These are phyloP conservation scores for Parascotia fuliginaria DNA, from an alignment of 2,888 invertebrate genomes.

Conservation along the genomic window DNA sequence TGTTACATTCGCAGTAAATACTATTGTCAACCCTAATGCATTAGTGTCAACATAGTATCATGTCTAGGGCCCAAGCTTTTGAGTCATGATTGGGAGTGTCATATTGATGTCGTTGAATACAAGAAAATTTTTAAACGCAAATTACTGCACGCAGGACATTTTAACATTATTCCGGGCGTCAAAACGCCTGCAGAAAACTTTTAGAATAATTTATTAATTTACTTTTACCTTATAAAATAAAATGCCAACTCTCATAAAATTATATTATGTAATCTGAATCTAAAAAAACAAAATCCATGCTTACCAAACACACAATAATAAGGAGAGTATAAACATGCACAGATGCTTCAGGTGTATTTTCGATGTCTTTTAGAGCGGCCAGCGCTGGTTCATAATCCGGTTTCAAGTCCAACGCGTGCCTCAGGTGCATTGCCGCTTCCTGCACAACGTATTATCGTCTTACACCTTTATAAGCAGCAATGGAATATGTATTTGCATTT, in stretches of 20 bases:
- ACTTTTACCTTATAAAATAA: too few species aligned
- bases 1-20: too few species aligned
- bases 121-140: too few species aligned
- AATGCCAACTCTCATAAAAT: not conserved
- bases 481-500: slow-evolving; percentile 24
- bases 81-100: too few species aligned
- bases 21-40: too few species aligned
- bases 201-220: too few species aligned
- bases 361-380: slow-evolving; percentile 92
- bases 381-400: slow-evolving; percentile 94
- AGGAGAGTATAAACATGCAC: slow-evolving; percentile 94
- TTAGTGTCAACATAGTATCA: too few species aligned
- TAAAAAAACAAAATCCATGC: slow-evolving; percentile 31
- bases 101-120: too few species aligned
- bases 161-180: too few species aligned
- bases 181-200: too few species aligned
- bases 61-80: too few species aligned
- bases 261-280: not conserved
- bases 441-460: slow-evolving; percentile 65
- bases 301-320: slow-evolving; percentile 94
- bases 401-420: slow-evolving; percentile 92
- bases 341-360: slow-evolving; percentile 91
- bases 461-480: slow-evolving; percentile 33
- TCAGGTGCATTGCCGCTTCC: slow-evolving; percentile 93
- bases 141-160: too few species aligned